Conservation (phyloP, 2,797 vertebrate species). For the Notolabrus celidotus region DNA sequence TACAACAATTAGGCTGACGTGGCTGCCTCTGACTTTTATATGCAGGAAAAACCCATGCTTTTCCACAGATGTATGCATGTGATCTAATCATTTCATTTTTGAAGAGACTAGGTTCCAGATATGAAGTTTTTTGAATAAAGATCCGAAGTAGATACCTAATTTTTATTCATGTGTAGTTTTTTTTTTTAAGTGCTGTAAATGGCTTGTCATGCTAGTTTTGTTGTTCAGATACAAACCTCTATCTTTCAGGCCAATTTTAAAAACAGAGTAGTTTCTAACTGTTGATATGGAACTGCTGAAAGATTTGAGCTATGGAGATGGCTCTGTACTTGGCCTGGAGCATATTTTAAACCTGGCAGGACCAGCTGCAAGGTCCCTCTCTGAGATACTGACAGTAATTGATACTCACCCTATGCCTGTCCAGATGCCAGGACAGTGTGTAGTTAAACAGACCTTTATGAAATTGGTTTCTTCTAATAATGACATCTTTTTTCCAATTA, state of each 20-base stretch:
- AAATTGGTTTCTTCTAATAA: constrained; percentile 15
- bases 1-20: no score
- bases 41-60: no score
- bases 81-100: no score
- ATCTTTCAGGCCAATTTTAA: neutral
- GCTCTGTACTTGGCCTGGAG: constrained; percentile 30
- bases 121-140: no score
- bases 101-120: no score
- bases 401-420: constrained; percentile 26
- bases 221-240: neutral
- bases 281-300: constrained; percentile 16
- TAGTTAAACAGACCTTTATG: constrained; percentile 42
- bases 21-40: no score
- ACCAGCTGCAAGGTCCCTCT: constrained; percentile 18
- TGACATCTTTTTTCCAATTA: constrained; percentile 33
- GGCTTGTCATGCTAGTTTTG: no score
- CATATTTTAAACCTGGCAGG: constrained; percentile 45
- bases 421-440: constrained; percentile 38
- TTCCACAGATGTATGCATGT: no score
- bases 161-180: no score
- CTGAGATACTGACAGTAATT: constrained; percentile 41
- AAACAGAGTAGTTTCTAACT: neutral
- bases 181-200: no score
- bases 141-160: no score
- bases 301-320: constrained; percentile 19